Evolutionary conservation across 2,113 vertebrate species (phyloP).

Genomic region (Albula glossodonta): DNA sequence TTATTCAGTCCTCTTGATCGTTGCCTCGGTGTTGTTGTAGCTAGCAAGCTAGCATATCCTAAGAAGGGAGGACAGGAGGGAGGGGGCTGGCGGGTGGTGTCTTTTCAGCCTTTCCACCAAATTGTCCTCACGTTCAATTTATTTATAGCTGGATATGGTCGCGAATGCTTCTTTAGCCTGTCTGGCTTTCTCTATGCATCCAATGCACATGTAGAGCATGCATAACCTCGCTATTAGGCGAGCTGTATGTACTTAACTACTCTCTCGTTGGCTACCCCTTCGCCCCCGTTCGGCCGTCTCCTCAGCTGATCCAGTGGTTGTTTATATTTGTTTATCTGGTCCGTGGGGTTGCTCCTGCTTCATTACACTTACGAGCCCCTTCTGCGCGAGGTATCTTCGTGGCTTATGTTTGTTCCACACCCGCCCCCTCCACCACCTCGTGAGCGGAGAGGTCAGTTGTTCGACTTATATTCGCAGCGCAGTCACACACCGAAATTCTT

Average conservation of each 20-base stretch:
- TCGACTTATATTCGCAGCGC: neutral
- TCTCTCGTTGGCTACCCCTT: slow-evolving; percentile 41
- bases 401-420: neutral
- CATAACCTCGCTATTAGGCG: neutral
- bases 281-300: slow-evolving; percentile 48
- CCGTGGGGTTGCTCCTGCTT: slow-evolving; percentile 58
- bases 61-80: neutral
- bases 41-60: neutral
- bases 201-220: neutral
- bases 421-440: slow-evolving; percentile 1
- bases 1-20: neutral
- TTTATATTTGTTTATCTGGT: slow-evolving; percentile 72
- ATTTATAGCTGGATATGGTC: neutral
- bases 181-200: neutral
- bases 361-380: slow-evolving; percentile 55
- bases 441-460: neutral
- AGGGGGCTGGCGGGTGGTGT: slow-evolving; percentile 24
- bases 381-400: neutral
- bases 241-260: slow-evolving; percentile 21
- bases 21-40: slow-evolving; percentile 3
- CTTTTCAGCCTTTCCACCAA: slow-evolving; percentile 24
- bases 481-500: slow-evolving; percentile 37
- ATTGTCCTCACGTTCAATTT: slow-evolving; percentile 16
- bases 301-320: slow-evolving; percentile 63
- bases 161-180: neutral